Evolutionary conservation across 23 tunicate species (phyloP).

Genomic region (Trididemnum miniatum): DNA sequence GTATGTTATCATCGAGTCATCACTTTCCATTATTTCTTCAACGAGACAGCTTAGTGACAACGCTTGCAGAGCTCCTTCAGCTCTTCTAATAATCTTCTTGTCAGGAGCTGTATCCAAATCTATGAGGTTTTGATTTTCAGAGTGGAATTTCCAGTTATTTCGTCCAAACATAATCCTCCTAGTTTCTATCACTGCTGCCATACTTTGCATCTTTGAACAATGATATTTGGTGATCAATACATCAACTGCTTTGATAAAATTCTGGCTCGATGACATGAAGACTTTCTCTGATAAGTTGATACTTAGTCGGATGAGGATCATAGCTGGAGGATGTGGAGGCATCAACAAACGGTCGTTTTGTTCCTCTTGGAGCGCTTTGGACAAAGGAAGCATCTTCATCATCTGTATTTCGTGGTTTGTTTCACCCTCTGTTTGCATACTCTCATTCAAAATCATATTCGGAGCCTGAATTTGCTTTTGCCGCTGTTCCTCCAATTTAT

Average conservation of each 20-base stretch:
- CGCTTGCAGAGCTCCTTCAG: background rate
- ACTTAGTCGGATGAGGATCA: background rate
- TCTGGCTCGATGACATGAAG: background rate
- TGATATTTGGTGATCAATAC: background rate
- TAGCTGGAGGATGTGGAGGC: background rate
- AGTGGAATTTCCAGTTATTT: background rate
- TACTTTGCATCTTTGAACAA: background rate
- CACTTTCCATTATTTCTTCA: constrained; percentile 9
- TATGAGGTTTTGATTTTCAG: background rate
- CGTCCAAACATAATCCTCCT: background rate
- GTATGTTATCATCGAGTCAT: background rate
- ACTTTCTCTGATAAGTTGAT: background rate
- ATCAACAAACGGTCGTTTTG: background rate
- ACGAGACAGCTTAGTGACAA: background rate
- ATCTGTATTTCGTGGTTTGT: background rate
- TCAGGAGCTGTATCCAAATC: constrained; percentile 1
- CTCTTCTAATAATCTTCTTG: background rate
- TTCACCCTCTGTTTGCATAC: too few relatives aligned
- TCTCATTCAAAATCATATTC: too few relatives aligned
- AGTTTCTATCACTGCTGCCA: background rate
- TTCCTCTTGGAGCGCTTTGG: background rate
- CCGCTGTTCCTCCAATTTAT: background rate
- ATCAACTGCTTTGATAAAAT: constrained; percentile 1
- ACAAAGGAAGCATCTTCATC: background rate
- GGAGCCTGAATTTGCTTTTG: background rate